Evolutionary conservation across 2,797 vertebrate species (phyloP), one percentile per base, ranked within the genome.

Genomic region (Catharus ustulatus): DNA sequence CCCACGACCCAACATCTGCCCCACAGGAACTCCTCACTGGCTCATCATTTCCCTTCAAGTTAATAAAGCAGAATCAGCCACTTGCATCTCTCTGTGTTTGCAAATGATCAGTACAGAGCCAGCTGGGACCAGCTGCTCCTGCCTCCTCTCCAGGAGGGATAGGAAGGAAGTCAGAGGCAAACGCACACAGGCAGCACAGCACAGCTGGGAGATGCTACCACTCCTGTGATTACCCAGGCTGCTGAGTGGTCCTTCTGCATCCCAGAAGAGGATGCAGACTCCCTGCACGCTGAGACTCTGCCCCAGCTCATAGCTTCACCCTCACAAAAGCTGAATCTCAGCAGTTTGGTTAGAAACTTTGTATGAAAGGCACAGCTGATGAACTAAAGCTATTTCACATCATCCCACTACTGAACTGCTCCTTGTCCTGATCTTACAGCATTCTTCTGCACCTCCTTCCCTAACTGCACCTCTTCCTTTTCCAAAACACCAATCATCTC

Each of bases 121-220:
- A 96, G 73, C 80, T 91, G 94, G 48, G 64, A 86, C 24, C 88
- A 94, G 86, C 83, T 75, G 92, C 74, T 94, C 54, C 42, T 52
- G 64, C 42, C 46, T 68, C 23, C 63, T 88, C 38, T 59, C 7
- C 1, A 19, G 27, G 38, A 66, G 17, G n/a, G 19, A 34, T 6
- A 38, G 68, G 64, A 95, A 61, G 72, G 67, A 95, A 93, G 32
- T 49, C 32, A 61, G 32, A 83, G 17, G 38, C 52, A 87, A 87
- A 55, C 15, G 66, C 21, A 72, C 6, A 18, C 3, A 59, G 26
- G 54, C 49, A 77, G n/a, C 13, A 26, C 29, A 72, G 27, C 23
- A 32, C 52, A 83, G 57, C 48, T 0, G 0, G 0, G 1, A 78
- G 62, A 59, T 64, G 64, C 69, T 66, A 78, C 64, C 64, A 42